Evolutionary conservation across 2,888 invertebrate genomes (phyloP).

Genomic region (Miltochrista miniata): DNA sequence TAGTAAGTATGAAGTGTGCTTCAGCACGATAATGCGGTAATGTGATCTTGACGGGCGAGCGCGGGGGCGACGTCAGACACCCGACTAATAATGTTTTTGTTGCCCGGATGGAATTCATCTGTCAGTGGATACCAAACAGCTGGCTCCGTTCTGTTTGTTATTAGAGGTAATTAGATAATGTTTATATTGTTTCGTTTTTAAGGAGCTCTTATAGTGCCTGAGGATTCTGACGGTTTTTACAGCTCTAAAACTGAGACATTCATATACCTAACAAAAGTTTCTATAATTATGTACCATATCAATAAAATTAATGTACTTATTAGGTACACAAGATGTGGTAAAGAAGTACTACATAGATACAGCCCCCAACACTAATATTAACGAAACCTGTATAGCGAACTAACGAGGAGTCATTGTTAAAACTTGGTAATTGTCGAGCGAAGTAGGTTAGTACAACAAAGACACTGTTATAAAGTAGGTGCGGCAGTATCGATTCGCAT

Average conservation of each 20-base stretch:
- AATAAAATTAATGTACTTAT: not conserved
- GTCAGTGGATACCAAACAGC: conserved; percentile 3
- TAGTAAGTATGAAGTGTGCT: conserved; percentile 30
- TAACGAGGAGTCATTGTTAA: conserved; percentile 21
- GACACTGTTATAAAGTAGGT: conserved; percentile 71
- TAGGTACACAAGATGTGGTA: too few relatives aligned
- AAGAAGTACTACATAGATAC: not conserved
- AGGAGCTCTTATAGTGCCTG: too few relatives aligned
- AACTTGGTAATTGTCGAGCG: conserved; percentile 27
- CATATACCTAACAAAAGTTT: not conserved
- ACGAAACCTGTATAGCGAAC: not conserved
- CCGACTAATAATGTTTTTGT: conserved; percentile 35
- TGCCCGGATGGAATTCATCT: conserved; percentile 23
- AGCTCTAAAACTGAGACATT: too few relatives aligned
- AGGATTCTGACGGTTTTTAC: too few relatives aligned
- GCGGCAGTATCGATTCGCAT: conserved; percentile 75
- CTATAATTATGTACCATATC: not conserved
- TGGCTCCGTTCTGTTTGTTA: conserved; percentile 6
- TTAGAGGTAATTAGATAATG: conserved; percentile 2
- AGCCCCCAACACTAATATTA: not conserved
- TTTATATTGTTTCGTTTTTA: not conserved
- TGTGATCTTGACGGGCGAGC: conserved; percentile 34
- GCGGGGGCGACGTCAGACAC: not conserved
- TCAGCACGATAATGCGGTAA: conserved; percentile 39
- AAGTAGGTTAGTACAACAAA: conserved; percentile 79